phyloP scores from a whole-genome alignment of 2,797 vertebrate species.

The Helarctos malayanus region DNA sequence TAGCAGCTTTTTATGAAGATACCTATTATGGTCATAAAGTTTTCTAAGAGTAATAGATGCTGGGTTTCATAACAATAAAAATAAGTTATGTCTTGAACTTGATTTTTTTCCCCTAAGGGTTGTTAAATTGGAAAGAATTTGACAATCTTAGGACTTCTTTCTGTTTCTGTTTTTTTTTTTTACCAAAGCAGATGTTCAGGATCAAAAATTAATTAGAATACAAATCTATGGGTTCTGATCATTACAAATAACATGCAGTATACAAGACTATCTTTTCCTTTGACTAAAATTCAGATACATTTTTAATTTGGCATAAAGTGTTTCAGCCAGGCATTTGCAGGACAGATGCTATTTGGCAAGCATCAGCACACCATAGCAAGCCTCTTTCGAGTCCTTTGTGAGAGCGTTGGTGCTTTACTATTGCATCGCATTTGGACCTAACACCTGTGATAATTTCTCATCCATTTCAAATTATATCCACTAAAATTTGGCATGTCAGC shows the following conservation, averaged over 20 bases:
- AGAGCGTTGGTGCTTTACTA: conserved; percentile 23
- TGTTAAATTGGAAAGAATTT: conserved; percentile 36
- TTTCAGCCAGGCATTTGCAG: conserved; percentile 52
- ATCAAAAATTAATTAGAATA: conserved; percentile 74
- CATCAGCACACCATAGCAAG: neutral
- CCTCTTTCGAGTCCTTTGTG: neutral
- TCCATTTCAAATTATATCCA: conserved; percentile 69
- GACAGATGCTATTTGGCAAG: conserved; percentile 71
- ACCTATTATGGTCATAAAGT: neutral
- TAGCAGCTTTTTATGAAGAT: conserved; percentile 40
- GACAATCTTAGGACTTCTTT: conserved; percentile 57
- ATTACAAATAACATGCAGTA: conserved; percentile 56
- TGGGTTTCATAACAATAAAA: conserved; percentile 54
- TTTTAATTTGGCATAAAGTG: conserved; percentile 60
- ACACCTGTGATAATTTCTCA: conserved; percentile 75
- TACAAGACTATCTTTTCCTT: conserved; percentile 48
- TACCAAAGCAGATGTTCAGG: conserved; percentile 68
- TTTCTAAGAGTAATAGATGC: conserved; percentile 13
- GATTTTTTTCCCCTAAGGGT: neutral
- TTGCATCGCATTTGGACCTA: conserved; percentile 35
- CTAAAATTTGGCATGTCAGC: conserved; percentile 55
- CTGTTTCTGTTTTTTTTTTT: conserved; percentile 55
- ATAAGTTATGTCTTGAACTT: conserved; percentile 33
- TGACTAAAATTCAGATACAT: conserved; percentile 67
- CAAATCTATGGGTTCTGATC: conserved; percentile 58